Evolutionary conservation across 2,797 vertebrate species (phyloP), one percentile per base, ranked within the genome.

Genomic region (Mus minutoides): DNA sequence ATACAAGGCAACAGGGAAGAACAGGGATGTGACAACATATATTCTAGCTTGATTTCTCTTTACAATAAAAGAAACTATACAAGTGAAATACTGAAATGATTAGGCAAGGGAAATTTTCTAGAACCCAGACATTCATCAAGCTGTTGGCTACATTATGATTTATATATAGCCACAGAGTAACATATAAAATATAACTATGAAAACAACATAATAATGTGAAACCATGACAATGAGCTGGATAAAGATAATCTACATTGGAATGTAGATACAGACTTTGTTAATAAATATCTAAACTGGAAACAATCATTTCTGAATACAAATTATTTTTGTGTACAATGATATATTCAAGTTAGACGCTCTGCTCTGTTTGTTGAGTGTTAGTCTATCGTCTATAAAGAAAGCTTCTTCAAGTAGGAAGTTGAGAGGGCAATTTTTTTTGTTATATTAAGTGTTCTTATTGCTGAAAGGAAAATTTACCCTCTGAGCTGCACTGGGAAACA

Each of bases 401-500:
- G 78, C 7, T 34, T 80, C 76, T 77, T 79, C 82, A 54, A 93
- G 92, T 52, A 86, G 6, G 76, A 95, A 69, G 46, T 73, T 78
- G 26, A 24, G 19, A 62, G 49, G 0, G 29, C 52, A 52, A 19
- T 90, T 86, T 96, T 96, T 56, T 34, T 56, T 37, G 46, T 93
- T 89, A 67, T 62, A 37, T 76, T 94, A 94, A 52, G 31, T 75
- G 88, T 86, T 83, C 24, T 94, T 52, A 22, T 56, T 95, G 83
- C 34, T 88, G 40, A 92, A 77, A 91, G 29, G 31, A 73, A 78
- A 82, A 54, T 67, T 79, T 91, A 95, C 19, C 92, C 73, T 88
- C 11, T 88, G 79, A 97, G 37, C 76, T 96, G 93, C 10, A 54
- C 80, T 85, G 77, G 31, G 62, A 80, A 94, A 85, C 40, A 64